Base-by-base conservation (phyloP, 2,113 vertebrate genomes). In the Caranx melampygus region DNA sequence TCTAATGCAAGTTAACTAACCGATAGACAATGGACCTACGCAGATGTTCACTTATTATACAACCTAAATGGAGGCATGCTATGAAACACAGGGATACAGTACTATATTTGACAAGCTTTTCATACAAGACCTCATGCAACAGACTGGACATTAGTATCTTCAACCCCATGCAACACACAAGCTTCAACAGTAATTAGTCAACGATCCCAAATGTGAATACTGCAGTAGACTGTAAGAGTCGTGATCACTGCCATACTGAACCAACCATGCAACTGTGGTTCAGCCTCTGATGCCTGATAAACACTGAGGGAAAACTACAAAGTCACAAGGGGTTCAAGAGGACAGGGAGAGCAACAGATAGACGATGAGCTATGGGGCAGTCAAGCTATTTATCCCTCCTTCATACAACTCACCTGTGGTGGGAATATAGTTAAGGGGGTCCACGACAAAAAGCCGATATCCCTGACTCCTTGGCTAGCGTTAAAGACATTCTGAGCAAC, bases 401-500 rank as follows among this genome's bases (percentile, higher is more conserved):
- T 93, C 80, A 87, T 69, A 92, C 90, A 95, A 98, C 98, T 98
- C 96, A 99, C 97, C 98, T 99, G 96, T 87, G 93, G 89, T 77
- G 93, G 92, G 82, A 94, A 95, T 94, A 96, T 96, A 96, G 96
- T 94, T 96, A 98, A 97, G 91, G 96, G 95, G 91, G 96, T 98
- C 97, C 97, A 97, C 92, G 96, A 96, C 94, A 98, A 97, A 96
- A 97, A 94, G 95, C 95, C 95, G 96, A 97, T 95, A 94, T 97
- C 96, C 94, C 97, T 98, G 96, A 97, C 94, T 97, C 96, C 96
- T 96, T 97, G 96, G 96, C 97, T 98, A 98, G 96, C 95, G 94
- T 97, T 98, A 98, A 97, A 98, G 96, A 97, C 96, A 97, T 94
- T 97, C 96, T 98, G 95, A 97, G 96, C 95, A 93, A 96, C 94